Evolutionary conservation across 92 coral and sea anemone species (phyloP).

Genomic region (Ricordea florida): DNA sequence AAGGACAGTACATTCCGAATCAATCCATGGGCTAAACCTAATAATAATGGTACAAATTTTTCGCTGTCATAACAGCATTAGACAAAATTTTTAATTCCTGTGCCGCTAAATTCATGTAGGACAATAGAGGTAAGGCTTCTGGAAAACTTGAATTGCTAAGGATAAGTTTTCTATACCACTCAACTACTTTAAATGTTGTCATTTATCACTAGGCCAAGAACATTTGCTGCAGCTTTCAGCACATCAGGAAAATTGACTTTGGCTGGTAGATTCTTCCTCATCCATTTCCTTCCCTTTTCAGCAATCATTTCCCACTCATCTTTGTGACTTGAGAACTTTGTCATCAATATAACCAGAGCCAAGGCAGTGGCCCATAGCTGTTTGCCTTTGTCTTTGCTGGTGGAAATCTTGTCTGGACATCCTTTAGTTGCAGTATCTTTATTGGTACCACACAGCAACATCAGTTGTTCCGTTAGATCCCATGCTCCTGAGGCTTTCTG

Average conservation of each 20-base stretch:
- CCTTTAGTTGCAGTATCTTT: conserved; percentile 18
- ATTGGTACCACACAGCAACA: conserved; percentile 47
- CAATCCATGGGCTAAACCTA: too few relatives aligned
- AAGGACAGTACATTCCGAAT: too few relatives aligned
- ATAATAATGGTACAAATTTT: too few relatives aligned
- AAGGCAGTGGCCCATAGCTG: conserved; percentile 80
- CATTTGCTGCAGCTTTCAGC: neutral
- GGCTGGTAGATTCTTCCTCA: conserved; percentile 54
- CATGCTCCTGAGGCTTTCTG: conserved; percentile 91
- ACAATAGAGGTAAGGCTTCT: too few relatives aligned
- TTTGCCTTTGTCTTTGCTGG: conserved; percentile 37
- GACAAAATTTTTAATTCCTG: too few relatives aligned
- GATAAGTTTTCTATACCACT: too few relatives aligned
- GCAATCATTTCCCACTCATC: conserved; percentile 92
- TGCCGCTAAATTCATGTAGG: too few relatives aligned
- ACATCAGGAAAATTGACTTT: neutral
- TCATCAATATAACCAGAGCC: conserved; percentile 52
- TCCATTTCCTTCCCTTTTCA: conserved; percentile 74
- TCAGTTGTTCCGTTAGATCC: conserved; percentile 66
- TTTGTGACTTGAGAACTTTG: conserved; percentile 43
- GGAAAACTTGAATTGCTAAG: too few relatives aligned
- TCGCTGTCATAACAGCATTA: too few relatives aligned
- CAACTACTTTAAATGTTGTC: too few relatives aligned
- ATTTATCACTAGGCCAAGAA: too few relatives aligned
- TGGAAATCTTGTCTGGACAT: conserved; percentile 60